Conservation (phyloP, 1,140 invertebrate genomes). For the Papilio polyxenes region DNA sequence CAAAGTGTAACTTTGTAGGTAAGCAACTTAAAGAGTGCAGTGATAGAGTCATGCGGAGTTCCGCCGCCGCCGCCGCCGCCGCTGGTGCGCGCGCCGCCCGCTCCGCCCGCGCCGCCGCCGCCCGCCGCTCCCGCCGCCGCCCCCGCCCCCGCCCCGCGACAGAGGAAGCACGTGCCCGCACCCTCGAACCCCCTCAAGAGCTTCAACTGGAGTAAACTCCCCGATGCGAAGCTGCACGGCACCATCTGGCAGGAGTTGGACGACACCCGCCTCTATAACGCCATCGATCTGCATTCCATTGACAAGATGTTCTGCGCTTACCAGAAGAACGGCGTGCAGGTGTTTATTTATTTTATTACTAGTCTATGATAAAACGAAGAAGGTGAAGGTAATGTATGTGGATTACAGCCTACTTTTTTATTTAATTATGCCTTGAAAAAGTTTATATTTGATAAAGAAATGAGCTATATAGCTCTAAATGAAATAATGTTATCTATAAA, state of each 20-base stretch:
- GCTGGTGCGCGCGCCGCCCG: conserved; percentile 81
- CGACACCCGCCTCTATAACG: conserved; percentile 94
- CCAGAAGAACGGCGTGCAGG: conserved; percentile 92
- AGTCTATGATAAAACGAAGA: not conserved
- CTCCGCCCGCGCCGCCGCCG: conserved; percentile 82
- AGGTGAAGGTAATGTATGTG: too few species aligned
- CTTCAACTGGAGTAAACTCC: conserved; percentile 98
- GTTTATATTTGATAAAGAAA: too few species aligned
- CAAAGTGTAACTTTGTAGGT: conserved; percentile 51
- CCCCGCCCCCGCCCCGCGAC: conserved; percentile 79
- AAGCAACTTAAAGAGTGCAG: conserved; percentile 79
- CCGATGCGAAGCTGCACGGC: conserved; percentile 92
- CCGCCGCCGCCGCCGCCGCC: conserved; percentile 79
- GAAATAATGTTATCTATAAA: too few species aligned
- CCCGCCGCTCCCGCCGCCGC: conserved; percentile 79
- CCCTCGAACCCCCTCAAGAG: conserved; percentile 96
- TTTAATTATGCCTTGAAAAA: too few species aligned
- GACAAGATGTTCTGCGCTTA: conserved; percentile 97
- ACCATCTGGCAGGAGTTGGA: conserved; percentile 98
- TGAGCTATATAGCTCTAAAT: too few species aligned
- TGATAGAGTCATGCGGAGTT: conserved; percentile 75
- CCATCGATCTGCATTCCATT: conserved; percentile 95
- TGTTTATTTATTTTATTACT: conserved; percentile 60
- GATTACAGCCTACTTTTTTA: too few species aligned
- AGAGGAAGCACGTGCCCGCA: conserved; percentile 91